These are phyloP conservation scores for Galerucella nymphaeae DNA, from an alignment of 2,888 invertebrate genomes.

Conservation along the genomic window DNA sequence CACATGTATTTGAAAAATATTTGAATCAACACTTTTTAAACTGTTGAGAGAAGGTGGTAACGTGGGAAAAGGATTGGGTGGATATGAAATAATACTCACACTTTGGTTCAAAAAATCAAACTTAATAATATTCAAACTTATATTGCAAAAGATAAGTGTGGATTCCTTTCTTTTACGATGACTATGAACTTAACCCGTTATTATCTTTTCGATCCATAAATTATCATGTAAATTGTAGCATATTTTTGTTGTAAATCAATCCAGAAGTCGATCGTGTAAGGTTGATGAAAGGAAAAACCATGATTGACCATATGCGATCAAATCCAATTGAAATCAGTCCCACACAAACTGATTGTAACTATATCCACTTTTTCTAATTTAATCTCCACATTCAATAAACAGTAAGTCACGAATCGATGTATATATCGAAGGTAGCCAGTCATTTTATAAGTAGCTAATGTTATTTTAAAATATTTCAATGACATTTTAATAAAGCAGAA, in stretches of 20 bases:
- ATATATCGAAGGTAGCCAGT: slow-evolving; percentile 11
- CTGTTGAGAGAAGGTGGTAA: not conserved
- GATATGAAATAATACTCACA: too few species aligned
- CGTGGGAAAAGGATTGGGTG: not conserved
- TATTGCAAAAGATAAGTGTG: too few species aligned
- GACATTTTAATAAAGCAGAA: not conserved
- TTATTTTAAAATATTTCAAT: not conserved
- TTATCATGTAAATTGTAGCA: not conserved
- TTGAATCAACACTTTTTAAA: not conserved
- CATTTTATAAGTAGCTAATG: not conserved
- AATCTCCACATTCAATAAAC: slow-evolving; percentile 17
- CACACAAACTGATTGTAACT: slow-evolving; percentile 25
- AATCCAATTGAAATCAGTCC: slow-evolving; percentile 33
- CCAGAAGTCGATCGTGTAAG: slow-evolving; percentile 1
- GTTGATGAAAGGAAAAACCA: slow-evolving; percentile 12
- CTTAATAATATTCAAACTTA: too few species aligned
- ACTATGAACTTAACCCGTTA: not conserved
- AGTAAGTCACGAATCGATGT: slow-evolving; percentile 21
- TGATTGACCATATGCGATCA: slow-evolving; percentile 29
- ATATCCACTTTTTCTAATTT: slow-evolving; percentile 16
- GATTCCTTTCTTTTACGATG: not conserved
- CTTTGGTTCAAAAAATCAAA: too few species aligned
- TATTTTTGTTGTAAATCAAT: slow-evolving; percentile 1
- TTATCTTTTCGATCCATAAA: not conserved
- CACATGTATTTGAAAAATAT: not conserved